A percentile compares a stretch with the other conserved stretches of the same genome.
Evolutionary conservation across 2,797 vertebrate genomes (phyloP).

Genomic region (Pachyuromys duprasi): DNA sequence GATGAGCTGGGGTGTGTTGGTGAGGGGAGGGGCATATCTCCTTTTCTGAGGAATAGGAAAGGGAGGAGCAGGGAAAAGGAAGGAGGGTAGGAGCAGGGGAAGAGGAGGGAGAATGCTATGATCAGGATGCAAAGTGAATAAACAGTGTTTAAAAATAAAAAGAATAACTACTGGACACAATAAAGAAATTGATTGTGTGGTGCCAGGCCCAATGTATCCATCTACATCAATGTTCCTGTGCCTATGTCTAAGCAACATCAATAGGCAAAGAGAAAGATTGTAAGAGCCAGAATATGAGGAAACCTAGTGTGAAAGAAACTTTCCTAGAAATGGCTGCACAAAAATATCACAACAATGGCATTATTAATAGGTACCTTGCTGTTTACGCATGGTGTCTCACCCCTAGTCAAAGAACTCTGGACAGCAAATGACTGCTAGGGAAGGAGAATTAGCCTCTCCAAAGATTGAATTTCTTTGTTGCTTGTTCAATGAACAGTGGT

Average conservation of each 20-base stretch:
- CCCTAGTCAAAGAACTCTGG: not conserved
- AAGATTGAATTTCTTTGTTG: not conserved
- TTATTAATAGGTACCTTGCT: not conserved
- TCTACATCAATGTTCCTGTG: not conserved
- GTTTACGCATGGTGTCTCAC: not conserved
- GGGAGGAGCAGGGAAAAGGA: no score
- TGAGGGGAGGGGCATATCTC: no score
- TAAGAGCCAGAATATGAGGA: not conserved
- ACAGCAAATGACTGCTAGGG: not conserved
- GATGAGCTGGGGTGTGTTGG: no score
- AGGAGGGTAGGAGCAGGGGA: no score
- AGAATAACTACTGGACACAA: not conserved
- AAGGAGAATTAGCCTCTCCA: not conserved
- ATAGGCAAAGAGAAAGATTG: no score
- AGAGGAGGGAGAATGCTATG: no score
- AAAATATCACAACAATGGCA: not conserved
- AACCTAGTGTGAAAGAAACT: not conserved
- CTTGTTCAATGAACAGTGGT: not conserved
- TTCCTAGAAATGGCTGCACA: no score
- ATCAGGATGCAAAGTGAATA: no score
- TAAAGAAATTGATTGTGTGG: not conserved
- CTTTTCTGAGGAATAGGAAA: no score
- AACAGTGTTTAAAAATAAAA: no score
- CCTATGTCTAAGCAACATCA: not conserved
- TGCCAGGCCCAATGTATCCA: not conserved